Evolutionary conservation across 2,113 vertebrate species (phyloP), one percentile per base, ranked within the genome.

Genomic region (Thryonomys swinderianus): DNA sequence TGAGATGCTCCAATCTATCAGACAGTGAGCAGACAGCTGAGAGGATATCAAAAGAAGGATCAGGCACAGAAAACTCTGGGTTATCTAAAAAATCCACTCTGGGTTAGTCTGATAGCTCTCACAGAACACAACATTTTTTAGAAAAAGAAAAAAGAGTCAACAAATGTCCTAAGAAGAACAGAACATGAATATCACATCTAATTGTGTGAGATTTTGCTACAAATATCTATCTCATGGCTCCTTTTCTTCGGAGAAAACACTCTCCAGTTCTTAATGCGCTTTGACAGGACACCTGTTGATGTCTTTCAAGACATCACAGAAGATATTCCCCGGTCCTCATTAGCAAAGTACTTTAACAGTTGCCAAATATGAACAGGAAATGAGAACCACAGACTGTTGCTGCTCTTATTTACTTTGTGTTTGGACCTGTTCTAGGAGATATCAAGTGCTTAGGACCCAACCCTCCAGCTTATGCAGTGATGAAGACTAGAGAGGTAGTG

Each of bases 371-470:
- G 86, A 80, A 55, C 37, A 90, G 42, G 51, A 89, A 85, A 53
- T 81, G 64, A 51, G 42, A 48, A n/a, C 11, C 25, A 9, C 32
- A 57, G 37, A 74, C 57, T 12, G 18, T 13, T 42, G n/a, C 18
- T 96, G n/a, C 32, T 64, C 67, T 87, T 88, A 62, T 66, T 85
- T 89, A 84, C 37, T 82, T 88, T 94, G 74, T 85, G n/a, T 57
- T 73, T 37, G 25, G 37, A 48, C 34, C 30, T 59, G 95, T 69
- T 73, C 7, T 57, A 59, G 42, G 34, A 78, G 71, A 30, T 32
- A 42, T 37, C 21, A 82, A 42, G n/a, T 79, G 16, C 5, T 82
- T 62, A 57, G 67, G n/a, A n/a, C 32, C 40, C 86, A 30, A n/a
- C 32, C 40, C 86, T 61, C 51, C 4, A 69, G 17, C 92, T 17